phyloP scores from a whole-genome alignment of 2,113 vertebrate species.

The Eublepharis macularius region DNA sequence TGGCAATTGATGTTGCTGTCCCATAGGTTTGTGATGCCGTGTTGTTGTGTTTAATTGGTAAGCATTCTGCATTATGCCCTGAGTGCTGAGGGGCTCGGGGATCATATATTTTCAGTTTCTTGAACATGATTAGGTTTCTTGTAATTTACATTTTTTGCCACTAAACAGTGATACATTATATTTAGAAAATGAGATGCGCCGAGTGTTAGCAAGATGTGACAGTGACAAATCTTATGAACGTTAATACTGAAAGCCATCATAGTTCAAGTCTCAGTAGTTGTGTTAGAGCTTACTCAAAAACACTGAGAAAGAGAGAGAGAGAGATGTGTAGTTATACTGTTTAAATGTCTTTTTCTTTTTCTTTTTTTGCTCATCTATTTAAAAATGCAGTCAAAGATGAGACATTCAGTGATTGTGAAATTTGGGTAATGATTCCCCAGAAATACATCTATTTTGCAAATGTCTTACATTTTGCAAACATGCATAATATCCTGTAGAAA shows the following conservation, averaged over 20 bases:
- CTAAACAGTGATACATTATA: constrained; percentile 59
- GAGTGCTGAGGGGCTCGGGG: constrained; percentile 26
- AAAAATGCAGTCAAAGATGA: constrained; percentile 28
- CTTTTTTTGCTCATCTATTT: constrained; percentile 57
- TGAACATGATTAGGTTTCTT: constrained; percentile 61
- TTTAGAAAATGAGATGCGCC: constrained; percentile 65
- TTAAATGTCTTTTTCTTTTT: constrained; percentile 56
- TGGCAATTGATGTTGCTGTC: constrained; percentile 44
- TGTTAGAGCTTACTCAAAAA: constrained; percentile 43
- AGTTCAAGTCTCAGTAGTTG: constrained; percentile 58
- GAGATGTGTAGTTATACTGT: constrained; percentile 43
- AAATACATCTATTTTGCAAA: not conserved
- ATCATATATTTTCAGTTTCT: constrained; percentile 50
- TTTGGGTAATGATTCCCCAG: constrained; percentile 2
- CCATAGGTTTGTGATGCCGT: constrained; percentile 37
- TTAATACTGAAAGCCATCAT: constrained; percentile 57
- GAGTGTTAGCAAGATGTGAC: constrained; percentile 55
- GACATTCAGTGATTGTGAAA: constrained; percentile 23
- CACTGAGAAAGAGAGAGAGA: not conserved
- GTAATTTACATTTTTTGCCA: constrained; percentile 65
- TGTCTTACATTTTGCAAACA: constrained; percentile 39
- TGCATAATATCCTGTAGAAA: not conserved
- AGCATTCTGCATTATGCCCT: constrained; percentile 44
- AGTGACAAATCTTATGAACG: constrained; percentile 64
- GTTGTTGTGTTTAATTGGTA: constrained; percentile 40